Conservation (phyloP, 2,888 invertebrate genomes). For the Drosophila kanekoi region DNA sequence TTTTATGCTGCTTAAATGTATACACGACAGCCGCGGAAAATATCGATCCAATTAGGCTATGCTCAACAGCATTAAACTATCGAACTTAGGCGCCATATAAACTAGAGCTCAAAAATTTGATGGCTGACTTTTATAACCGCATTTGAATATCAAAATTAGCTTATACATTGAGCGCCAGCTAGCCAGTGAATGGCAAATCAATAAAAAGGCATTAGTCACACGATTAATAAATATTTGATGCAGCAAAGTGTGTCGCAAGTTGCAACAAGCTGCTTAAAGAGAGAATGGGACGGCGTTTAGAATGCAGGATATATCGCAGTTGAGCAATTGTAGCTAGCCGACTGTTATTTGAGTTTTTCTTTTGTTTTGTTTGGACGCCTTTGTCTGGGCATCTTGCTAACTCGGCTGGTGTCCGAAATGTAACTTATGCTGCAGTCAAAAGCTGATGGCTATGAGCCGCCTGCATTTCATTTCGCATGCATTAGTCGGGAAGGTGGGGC, state of each 20-base stretch:
- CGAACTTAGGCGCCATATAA: too few species aligned
- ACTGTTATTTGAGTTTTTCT: conserved; percentile 13
- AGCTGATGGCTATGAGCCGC: conserved; percentile 66
- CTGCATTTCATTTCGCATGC: conserved; percentile 62
- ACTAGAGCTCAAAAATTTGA: too few species aligned
- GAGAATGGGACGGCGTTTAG: too few species aligned
- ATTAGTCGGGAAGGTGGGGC: conserved; percentile 28
- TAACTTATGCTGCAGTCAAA: conserved; percentile 68
- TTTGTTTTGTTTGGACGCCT: conserved; percentile 46
- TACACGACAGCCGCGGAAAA: too few species aligned
- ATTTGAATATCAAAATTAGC: too few species aligned
- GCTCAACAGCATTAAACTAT: too few species aligned
- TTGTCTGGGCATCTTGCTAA: conserved; percentile 51
- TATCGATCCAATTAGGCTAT: too few species aligned
- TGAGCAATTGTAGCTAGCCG: background rate
- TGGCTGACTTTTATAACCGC: too few species aligned
- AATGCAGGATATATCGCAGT: conserved; percentile 12
- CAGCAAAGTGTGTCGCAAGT: background rate
- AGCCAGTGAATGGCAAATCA: too few species aligned
- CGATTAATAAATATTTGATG: background rate
- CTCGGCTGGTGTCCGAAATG: conserved; percentile 61
- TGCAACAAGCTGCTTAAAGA: too few species aligned
- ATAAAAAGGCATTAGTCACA: too few species aligned
- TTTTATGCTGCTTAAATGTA: background rate
- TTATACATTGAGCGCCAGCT: too few species aligned